phyloP scores from a whole-genome alignment of 2,113 vertebrate species.

The Leucoraja erinaceus region DNA sequence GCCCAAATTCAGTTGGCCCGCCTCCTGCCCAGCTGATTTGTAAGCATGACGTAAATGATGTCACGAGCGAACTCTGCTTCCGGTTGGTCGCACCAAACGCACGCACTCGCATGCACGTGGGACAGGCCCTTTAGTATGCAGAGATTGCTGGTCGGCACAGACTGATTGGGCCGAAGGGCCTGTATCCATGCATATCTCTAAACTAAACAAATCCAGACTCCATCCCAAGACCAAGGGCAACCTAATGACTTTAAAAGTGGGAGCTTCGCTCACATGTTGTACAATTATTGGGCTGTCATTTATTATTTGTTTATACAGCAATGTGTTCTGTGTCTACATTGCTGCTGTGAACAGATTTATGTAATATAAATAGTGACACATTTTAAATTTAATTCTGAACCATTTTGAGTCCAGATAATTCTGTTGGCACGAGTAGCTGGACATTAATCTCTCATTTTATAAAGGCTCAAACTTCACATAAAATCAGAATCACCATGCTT shows the following conservation, averaged over 20 bases:
- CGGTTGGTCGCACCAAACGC: too few relatives aligned
- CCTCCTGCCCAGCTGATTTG: too few relatives aligned
- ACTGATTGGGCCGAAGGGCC: too few relatives aligned
- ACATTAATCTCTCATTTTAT: constrained; percentile 23
- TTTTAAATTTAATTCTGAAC: constrained; percentile 25
- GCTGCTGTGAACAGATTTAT: background rate
- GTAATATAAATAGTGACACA: background rate
- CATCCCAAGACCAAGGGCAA: background rate
- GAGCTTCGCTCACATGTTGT: background rate
- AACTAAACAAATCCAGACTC: background rate
- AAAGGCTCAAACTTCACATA: background rate
- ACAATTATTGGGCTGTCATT: constrained; percentile 23
- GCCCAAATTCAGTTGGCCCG: too few relatives aligned
- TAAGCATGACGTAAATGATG: too few relatives aligned
- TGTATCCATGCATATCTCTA: too few relatives aligned
- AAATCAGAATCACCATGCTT: constrained; percentile 11
- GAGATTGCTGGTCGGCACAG: too few relatives aligned
- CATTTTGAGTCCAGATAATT: constrained; percentile 22
- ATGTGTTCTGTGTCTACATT: constrained; percentile 24
- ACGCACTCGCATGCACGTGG: too few relatives aligned
- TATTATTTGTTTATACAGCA: constrained; percentile 27
- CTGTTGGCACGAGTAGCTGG: background rate
- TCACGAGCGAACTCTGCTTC: too few relatives aligned
- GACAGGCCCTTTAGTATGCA: too few relatives aligned
- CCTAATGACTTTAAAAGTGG: background rate